phyloP scores from a whole-genome alignment of 2,888 invertebrate species.

The Caenorhabditis sp. region DNA sequence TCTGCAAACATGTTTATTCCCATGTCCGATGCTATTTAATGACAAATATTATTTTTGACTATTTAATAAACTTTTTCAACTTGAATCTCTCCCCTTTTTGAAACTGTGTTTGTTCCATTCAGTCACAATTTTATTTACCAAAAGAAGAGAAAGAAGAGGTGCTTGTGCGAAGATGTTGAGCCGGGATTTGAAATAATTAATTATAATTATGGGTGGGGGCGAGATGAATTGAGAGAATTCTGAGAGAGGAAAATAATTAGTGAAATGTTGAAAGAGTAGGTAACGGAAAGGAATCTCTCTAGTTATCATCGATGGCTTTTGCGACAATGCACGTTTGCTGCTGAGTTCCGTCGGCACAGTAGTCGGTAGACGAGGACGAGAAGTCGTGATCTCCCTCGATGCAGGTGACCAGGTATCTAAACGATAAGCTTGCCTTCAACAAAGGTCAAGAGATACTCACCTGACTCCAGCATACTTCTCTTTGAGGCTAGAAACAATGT shows the following conservation, averaged over 20 bases:
- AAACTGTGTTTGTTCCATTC: background rate
- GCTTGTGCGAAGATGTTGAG: slow-evolving; percentile 10
- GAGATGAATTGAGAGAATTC: slow-evolving; percentile 32
- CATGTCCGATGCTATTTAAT: background rate
- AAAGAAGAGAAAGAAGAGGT: background rate
- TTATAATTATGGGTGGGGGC: slow-evolving; percentile 23
- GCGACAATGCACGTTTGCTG: slow-evolving; percentile 70
- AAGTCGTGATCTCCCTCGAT: slow-evolving; percentile 69
- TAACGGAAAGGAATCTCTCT: slow-evolving; percentile 10
- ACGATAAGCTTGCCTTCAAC: background rate
- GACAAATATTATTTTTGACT: no score
- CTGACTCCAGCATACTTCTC: slow-evolving; percentile 67
- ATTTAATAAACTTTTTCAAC: no score
- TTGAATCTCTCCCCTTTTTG: no score
- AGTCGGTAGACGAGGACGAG: slow-evolving; percentile 63
- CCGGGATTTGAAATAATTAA: slow-evolving; percentile 24
- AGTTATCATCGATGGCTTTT: slow-evolving; percentile 56
- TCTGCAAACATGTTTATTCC: background rate
- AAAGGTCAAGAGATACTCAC: slow-evolving; percentile 14
- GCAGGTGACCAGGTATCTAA: slow-evolving; percentile 70
- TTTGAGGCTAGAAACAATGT: slow-evolving; percentile 66
- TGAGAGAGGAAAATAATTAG: slow-evolving; percentile 8
- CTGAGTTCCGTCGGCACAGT: slow-evolving; percentile 68
- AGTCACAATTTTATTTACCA: slow-evolving; percentile 14
- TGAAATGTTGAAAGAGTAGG: background rate